Conservation (phyloP, 1,140 invertebrate species). For the Drosophila erecta region DNA sequence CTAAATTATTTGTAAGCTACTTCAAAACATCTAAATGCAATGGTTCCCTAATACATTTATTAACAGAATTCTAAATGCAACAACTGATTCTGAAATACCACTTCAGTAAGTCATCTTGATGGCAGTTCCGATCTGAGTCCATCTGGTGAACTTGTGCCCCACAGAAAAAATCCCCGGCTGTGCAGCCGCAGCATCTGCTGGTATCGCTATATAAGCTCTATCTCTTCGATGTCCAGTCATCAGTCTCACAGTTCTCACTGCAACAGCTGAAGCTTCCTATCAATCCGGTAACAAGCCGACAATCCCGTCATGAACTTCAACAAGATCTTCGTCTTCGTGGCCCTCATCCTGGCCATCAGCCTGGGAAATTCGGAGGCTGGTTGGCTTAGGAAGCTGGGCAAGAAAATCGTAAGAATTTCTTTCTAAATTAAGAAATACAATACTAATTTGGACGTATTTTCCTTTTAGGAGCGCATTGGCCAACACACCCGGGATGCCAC, state of each 20-base stretch:
- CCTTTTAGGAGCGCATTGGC: conserved; percentile 68
- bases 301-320: conserved; percentile 73
- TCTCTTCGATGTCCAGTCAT: conserved; percentile 4
- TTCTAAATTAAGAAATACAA: background rate
- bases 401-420: conserved; percentile 65
- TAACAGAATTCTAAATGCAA: background rate
- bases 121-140: background rate
- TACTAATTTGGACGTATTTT: background rate
- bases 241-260: conserved; percentile 29
- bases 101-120: background rate
- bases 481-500: conserved; percentile 75
- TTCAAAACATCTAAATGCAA: too few species aligned
- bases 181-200: conserved; percentile 24
- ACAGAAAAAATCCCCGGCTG: conserved; percentile 40
- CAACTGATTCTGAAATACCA: background rate
- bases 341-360: conserved; percentile 62
- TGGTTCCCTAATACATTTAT: too few species aligned
- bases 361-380: conserved; percentile 69
- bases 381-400: conserved; percentile 74
- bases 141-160: conserved; percentile 15
- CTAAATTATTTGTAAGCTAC: too few species aligned
- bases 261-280: conserved; percentile 6
- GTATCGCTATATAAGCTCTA: conserved; percentile 43
- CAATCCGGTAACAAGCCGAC: background rate
- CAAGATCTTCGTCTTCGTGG: conserved; percentile 72